Base-by-base conservation (phyloP, 2,797 vertebrate genomes). In the Bovichtus variegatus region DNA sequence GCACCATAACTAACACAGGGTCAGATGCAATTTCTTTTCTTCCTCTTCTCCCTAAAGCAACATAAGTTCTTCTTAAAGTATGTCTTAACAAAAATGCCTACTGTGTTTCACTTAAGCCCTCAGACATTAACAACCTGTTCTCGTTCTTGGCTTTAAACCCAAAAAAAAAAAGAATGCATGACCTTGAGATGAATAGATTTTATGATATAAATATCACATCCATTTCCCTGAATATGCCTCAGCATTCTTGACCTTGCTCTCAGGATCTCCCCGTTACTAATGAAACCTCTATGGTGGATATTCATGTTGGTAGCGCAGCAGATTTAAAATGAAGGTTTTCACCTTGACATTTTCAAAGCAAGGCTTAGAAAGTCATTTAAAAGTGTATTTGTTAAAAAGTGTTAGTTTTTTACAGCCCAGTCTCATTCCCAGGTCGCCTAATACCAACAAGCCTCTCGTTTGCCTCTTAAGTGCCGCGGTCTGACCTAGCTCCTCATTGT, bases 321-420 rank as follows among this genome's bases (percentile, higher is more conserved):
- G 2, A 59, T 72, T 16, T 47, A 59, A 68, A 73, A 49, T 65
- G 0, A 58, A 54, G 3, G 47, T 49, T 77, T 64, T 77, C 9
- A 76, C 73, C 55, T 75, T 74, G 44, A 82, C 61, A 40, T 54
- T 78, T 50, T 8, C 4, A 1, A 59, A 68, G 21, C 6, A 51
- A 61, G n/a, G 34, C 16, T 38, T 3, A 23, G 9, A 71, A 25
- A 78, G 31, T 67, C 1, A 34, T 25, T 77, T 23, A 16, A 27
- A 71, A 55, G 34, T 18, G 18, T 60, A 9, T 54, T 19, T 27
- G 10, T 34, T 44, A 2, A 16, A n/a, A n/a, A n/a, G n/a, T n/a
- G n/a, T n/a, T n/a, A n/a, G n/a, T n/a, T n/a, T n/a, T n/a, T n/a
- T n/a, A n/a, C n/a, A n/a, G n/a, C n/a, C n/a, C n/a, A n/a, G n/a